Evolutionary conservation across 2,888 invertebrate species (phyloP).

Genomic region (Microchrysa polita): DNA sequence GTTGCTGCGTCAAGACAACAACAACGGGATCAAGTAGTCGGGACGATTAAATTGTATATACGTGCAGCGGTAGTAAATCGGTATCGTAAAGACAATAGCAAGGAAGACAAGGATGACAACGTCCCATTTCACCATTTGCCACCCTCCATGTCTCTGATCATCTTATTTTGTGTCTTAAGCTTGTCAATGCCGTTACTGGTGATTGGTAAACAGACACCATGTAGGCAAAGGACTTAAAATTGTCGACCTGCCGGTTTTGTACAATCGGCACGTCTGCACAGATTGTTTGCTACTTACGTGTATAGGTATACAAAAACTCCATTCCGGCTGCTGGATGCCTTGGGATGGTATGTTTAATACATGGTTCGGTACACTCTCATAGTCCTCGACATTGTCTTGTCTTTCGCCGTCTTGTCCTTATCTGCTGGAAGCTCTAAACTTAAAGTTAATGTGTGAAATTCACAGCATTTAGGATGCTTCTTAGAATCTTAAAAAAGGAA

Average conservation of each 20-base stretch:
- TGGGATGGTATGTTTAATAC: too few species aligned
- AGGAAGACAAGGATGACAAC: background rate
- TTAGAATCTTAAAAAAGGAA: slow-evolving; percentile 3
- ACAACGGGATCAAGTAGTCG: background rate
- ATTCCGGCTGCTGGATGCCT: background rate
- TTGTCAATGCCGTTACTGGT: background rate
- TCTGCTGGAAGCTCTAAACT: background rate
- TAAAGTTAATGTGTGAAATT: slow-evolving; percentile 6
- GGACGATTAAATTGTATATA: slow-evolving; percentile 7
- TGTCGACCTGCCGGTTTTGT: background rate
- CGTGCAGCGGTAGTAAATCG: background rate
- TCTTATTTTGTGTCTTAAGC: slow-evolving; percentile 7
- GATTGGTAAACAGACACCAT: background rate
- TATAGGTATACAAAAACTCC: too few species aligned
- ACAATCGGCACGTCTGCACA: too few species aligned
- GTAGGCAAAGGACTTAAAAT: background rate
- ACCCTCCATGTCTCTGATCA: too few species aligned
- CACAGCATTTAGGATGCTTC: background rate
- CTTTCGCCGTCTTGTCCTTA: background rate
- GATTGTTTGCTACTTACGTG: too few species aligned
- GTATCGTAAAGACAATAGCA: background rate
- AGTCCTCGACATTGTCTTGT: background rate
- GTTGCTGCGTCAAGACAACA: background rate
- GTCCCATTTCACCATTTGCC: background rate
- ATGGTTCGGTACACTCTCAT: background rate